Percentiles rank a stretch among this genome's conserved stretches.
These are phyloP conservation scores for Listronotus bonariensis DNA, from an alignment of 1,140 invertebrate species.

Conservation along the genomic window DNA sequence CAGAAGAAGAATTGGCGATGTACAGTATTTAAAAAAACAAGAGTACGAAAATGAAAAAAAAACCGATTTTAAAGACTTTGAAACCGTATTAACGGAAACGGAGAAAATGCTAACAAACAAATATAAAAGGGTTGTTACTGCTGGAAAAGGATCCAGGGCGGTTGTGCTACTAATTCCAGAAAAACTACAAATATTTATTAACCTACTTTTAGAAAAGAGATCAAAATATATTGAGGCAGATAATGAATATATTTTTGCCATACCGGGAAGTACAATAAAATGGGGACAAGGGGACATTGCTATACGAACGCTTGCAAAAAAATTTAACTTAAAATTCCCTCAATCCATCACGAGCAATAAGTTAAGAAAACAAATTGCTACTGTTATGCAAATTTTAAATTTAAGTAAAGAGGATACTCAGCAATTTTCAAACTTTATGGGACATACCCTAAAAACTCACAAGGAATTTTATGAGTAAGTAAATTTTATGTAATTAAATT, in stretches of 20 bases:
- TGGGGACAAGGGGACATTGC: constrained; percentile 39
- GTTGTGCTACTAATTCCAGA: constrained; percentile 37
- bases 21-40: constrained; percentile 41
- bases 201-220: constrained; percentile 14
- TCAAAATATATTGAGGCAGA: constrained; percentile 4
- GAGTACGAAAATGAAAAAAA: constrained; percentile 36
- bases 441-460: constrained; percentile 42
- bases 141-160: constrained; percentile 35
- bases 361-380: constrained; percentile 41
- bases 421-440: constrained; percentile 41
- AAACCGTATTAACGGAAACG: constrained; percentile 31
- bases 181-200: constrained; percentile 29
- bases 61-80: constrained; percentile 39
- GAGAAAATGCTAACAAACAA: constrained; percentile 21
- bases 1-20: constrained; percentile 42
- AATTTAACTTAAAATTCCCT: constrained; percentile 32
- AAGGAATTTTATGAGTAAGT: constrained; percentile 41
- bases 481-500: constrained; percentile 5
- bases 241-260: constrained; percentile 36
- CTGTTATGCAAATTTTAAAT: constrained; percentile 39
- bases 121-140: constrained; percentile 39
- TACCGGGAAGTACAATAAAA: constrained; percentile 29
- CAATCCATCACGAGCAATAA: constrained; percentile 34
- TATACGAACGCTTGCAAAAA: constrained; percentile 30
- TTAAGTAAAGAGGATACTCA: constrained; percentile 36